Conservation (phyloP, 2,113 vertebrate genomes). For the Triplophysa siluroides region DNA sequence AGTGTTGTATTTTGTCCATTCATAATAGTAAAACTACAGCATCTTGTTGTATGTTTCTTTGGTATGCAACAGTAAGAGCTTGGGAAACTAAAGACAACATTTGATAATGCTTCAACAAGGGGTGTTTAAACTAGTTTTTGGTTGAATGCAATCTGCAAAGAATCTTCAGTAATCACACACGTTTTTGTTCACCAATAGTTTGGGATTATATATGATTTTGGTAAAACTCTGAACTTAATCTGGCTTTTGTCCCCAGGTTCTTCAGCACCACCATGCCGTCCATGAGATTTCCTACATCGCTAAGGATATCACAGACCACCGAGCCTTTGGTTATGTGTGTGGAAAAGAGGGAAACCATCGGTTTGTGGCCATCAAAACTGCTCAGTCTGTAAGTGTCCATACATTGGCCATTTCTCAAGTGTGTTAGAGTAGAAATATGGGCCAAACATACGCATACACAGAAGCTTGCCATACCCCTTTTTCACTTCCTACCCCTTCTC, state of each 20-base stretch:
- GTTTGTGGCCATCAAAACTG: conserved; percentile 98
- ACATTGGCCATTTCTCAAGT: neutral
- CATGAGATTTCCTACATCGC: conserved; percentile 99
- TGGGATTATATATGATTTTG: too few relatives aligned
- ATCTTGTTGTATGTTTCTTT: too few relatives aligned
- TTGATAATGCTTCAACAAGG: too few relatives aligned
- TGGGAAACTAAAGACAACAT: too few relatives aligned
- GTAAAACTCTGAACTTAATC: neutral
- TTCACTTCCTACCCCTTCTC: neutral
- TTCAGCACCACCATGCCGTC: conserved; percentile 97
- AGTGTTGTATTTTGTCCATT: too few relatives aligned
- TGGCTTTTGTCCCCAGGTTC: conserved; percentile 73
- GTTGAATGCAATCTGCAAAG: too few relatives aligned
- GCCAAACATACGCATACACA: neutral
- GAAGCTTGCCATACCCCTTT: too few relatives aligned
- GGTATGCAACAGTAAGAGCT: too few relatives aligned
- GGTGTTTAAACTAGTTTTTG: too few relatives aligned
- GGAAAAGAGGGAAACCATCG: conserved; percentile 98
- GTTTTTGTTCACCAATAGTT: too few relatives aligned
- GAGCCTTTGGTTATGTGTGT: conserved; percentile 96
- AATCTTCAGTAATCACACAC: too few relatives aligned
- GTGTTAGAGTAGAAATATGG: neutral
- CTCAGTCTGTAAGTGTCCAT: conserved; percentile 89
- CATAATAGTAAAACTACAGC: too few relatives aligned
- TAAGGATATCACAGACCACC: conserved; percentile 98